Conservation (phyloP, 2,888 invertebrate genomes). For the Athalia rosae region DNA sequence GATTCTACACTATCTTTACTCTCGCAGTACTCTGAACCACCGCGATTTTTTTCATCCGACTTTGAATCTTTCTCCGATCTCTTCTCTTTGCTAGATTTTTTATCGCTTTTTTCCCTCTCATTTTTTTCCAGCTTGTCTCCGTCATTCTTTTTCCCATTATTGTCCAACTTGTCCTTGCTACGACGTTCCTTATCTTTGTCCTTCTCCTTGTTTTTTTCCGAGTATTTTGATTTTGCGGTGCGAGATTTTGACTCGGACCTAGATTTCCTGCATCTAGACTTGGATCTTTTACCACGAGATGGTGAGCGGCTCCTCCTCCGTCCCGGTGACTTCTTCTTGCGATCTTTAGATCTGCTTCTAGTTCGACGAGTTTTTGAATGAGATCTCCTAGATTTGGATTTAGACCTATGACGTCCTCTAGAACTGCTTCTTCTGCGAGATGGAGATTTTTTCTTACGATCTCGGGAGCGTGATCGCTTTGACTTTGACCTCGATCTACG, state of each 20-base stretch:
- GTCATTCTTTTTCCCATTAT: constrained; percentile 69
- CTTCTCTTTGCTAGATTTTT: constrained; percentile 65
- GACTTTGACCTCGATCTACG: constrained; percentile 77
- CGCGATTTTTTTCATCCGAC: constrained; percentile 61
- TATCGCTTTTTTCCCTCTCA: constrained; percentile 62
- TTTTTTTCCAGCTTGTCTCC: constrained; percentile 63
- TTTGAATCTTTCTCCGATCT: constrained; percentile 63
- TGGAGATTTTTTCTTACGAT: constrained; percentile 67
- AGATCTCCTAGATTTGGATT: constrained; percentile 70
- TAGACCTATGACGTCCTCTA: constrained; percentile 72
- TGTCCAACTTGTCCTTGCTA: constrained; percentile 65
- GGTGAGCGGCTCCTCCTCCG: constrained; percentile 69
- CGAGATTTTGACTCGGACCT: constrained; percentile 74
- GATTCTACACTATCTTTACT: constrained; percentile 60
- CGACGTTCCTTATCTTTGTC: constrained; percentile 62
- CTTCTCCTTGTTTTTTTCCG: constrained; percentile 69
- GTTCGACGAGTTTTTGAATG: constrained; percentile 70
- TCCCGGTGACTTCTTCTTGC: constrained; percentile 64
- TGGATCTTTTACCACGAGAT: constrained; percentile 77
- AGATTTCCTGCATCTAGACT: constrained; percentile 74
- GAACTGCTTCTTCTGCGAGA: constrained; percentile 69
- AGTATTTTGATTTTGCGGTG: constrained; percentile 70
- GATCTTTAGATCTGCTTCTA: constrained; percentile 70
- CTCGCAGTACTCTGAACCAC: constrained; percentile 57
- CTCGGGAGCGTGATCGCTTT: constrained; percentile 70